A percentile compares a stretch with the other conserved stretches of the same genome.
Evolutionary conservation across 2,113 vertebrate species (phyloP).

Genomic region (Gobius niger): DNA sequence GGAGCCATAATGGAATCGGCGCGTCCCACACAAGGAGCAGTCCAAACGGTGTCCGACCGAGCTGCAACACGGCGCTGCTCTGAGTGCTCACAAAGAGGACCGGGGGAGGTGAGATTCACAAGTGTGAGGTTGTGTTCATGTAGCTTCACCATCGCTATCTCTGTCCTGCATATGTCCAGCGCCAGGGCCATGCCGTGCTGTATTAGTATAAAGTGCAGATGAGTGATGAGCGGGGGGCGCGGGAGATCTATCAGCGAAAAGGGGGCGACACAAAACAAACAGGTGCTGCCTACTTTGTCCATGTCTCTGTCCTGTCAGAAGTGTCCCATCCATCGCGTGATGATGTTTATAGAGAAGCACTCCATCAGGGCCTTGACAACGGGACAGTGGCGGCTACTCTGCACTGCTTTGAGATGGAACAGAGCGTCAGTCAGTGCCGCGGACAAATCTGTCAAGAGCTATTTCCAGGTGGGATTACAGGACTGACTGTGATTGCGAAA

Average conservation of each 20-base stretch:
- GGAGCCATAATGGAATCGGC: conserved; percentile 46
- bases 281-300: neutral
- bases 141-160: neutral
- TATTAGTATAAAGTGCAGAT: neutral
- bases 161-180: no score
- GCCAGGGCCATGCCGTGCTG: no score
- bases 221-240: neutral
- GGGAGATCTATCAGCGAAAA: neutral
- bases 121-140: neutral
- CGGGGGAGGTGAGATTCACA: conserved; percentile 27
- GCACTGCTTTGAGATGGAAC: neutral
- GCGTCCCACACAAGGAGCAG: conserved; percentile 42
- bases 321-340: neutral
- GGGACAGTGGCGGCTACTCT: neutral
- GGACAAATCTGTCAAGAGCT: neutral
- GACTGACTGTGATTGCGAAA: no score
- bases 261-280: neutral
- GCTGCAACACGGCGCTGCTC: conserved; percentile 22
- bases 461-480: neutral
- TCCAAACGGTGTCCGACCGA: conserved; percentile 43
- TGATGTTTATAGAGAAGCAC: neutral
- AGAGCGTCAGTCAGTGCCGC: neutral
- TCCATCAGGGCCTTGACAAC: neutral
- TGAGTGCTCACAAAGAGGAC: conserved; percentile 21
- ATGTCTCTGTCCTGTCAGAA: neutral